Evolutionary conservation across 2,888 invertebrate genomes (phyloP), one percentile per base, ranked within the genome.

Genomic region (Cataglyphis altisquamis): DNA sequence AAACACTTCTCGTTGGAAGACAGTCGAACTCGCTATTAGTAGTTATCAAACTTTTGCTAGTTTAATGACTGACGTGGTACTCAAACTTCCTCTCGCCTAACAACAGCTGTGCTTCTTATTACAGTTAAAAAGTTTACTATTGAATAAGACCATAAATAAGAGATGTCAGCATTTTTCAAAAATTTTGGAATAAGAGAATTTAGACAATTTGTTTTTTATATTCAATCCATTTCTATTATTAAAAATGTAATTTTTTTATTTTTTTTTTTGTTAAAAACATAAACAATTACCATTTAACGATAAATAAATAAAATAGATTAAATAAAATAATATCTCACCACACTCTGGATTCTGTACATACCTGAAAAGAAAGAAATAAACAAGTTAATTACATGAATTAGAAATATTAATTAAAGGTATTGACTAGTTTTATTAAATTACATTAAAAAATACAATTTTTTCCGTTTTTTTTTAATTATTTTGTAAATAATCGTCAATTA

Each of bases 1-100:
- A 74, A 81, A 81, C 36, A 74, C 29, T 62, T 74, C 63, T 64
- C 39, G 52, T 55, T 36, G 52, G 32, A 74, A 72, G 52, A 73
- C 48, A 25, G 9, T 10, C n/a, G 48, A 32, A 39, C 48, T 81
- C 36, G 60, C 39, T 25, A 39, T 48, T 41, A 41, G 55, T 68
- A 21, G 32, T 77, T 68, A 57, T 68, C 57, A 68, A 68, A 77
- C 29, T 77, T 77, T 41, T 15, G 15, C 41, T 32, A 55, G n/a
- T 57, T 21, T 25, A 15, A 60, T 8, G 32, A 32, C 21, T 29
- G 36, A 15, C 25, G 3, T 18, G 10, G 15, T 21, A 41, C 41
- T 60, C 36, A n/a, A 62, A 62, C 73, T 75, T 29, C 15, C 21
- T 36, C 8, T n/a, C 25, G n/a, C 0, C 18, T 29, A n/a, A 41